These are phyloP conservation scores for Crotalus horridus DNA, from an alignment of 2,113 vertebrate genomes.

Conservation along the genomic window DNA sequence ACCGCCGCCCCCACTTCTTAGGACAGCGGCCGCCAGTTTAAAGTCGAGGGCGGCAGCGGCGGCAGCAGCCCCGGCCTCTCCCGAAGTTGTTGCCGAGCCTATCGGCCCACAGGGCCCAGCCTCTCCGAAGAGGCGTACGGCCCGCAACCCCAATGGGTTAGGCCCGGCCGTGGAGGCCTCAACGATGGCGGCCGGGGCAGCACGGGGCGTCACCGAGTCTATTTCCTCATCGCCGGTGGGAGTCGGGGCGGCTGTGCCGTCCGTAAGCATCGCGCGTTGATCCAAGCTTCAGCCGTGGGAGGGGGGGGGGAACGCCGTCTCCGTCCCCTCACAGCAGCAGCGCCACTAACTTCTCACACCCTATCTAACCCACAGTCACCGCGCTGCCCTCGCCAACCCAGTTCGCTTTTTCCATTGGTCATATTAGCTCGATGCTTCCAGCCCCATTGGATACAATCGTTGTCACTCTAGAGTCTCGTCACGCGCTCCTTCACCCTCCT, in stretches of 20 bases:
- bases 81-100: conserved; percentile 40
- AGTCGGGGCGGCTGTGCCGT: conserved; percentile 81
- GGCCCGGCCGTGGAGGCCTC: conserved; percentile 73
- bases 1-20: conserved; percentile 83
- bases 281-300: conserved; percentile 31
- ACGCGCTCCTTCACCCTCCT: conserved; percentile 51
- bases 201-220: conserved; percentile 95
- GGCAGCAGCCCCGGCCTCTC: conserved; percentile 63
- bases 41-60: conserved; percentile 78
- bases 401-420: conserved; percentile 48
- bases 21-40: conserved; percentile 89
- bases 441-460: conserved; percentile 24
- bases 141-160: conserved; percentile 76
- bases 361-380: conserved; percentile 76
- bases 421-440: not conserved
- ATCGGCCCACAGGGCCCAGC: conserved; percentile 76
- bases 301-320: conserved; percentile 57
- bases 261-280: conserved; percentile 73
- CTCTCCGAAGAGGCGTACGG: conserved; percentile 72
- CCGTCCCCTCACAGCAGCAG: conserved; percentile 68
- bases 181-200: conserved; percentile 80
- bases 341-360: conserved; percentile 99
- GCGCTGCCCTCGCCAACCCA: conserved; percentile 56
- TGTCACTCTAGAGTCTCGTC: conserved; percentile 55
- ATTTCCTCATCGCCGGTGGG: conserved; percentile 94